phyloP scores from a whole-genome alignment of 1,140 invertebrate genomes.

The Sipha flava region DNA sequence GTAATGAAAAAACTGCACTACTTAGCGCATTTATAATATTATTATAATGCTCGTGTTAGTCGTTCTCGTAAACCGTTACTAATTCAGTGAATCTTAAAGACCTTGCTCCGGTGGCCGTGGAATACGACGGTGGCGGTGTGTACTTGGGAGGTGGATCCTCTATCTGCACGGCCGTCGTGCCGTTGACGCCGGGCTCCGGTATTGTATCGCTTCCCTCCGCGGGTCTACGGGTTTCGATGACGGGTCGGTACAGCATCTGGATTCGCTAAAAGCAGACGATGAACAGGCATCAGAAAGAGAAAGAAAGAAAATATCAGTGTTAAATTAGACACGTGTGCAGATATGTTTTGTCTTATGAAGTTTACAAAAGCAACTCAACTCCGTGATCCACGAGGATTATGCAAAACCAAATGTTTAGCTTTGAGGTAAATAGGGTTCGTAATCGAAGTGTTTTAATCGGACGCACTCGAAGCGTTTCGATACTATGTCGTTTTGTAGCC shows the following conservation, averaged over 20 bases:
- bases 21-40: too few species aligned
- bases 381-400: too few species aligned
- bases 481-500: too few species aligned
- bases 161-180: conserved; percentile 39
- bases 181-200: background rate
- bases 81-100: conserved; percentile 34
- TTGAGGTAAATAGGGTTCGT: too few species aligned
- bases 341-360: too few species aligned
- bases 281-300: background rate
- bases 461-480: too few species aligned
- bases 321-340: too few species aligned
- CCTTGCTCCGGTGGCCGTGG: conserved; percentile 73
- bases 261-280: conserved; percentile 53
- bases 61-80: conserved; percentile 14
- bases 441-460: too few species aligned
- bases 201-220: conserved; percentile 35
- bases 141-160: conserved; percentile 86
- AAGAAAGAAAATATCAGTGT: background rate
- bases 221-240: conserved; percentile 42
- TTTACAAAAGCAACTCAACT: background rate
- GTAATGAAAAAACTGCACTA: too few species aligned
- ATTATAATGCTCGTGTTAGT: background rate
- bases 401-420: too few species aligned
- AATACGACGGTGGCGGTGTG: conserved; percentile 83
- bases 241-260: conserved; percentile 61